Base-by-base conservation (phyloP, 2,113 vertebrate genomes). In the Peromyscus polionotus region DNA sequence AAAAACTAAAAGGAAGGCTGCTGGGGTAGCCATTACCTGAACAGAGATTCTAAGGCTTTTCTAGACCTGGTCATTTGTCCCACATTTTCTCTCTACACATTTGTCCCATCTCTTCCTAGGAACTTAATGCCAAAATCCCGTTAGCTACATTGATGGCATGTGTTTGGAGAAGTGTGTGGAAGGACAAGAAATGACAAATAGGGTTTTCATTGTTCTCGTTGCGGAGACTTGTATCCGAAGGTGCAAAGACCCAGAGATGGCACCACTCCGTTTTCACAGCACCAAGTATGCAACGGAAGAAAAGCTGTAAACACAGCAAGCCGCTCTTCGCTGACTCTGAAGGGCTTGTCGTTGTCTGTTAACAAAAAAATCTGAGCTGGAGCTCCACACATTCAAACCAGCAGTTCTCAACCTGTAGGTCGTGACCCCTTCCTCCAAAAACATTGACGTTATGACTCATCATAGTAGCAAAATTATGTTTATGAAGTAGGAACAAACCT, bases 121-220 rank as follows among this genome's bases (percentile, higher is more conserved):
- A 86, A 95, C 96, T 94, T 92, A 96, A 84, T 94, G 98, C 97
- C 98, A 98, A 98, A 98, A 97, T 98, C 98, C 98, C 97, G 98
- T 98, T 98, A 98, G 97, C 97, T 98, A 83, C 94, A 97, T 98
- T 97, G 98, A 98, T 98, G 98, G 92, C 88, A n/a, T 98, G 95
- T 98, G 97, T 95, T 97, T 98, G 31, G 88, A 98, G 97, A 98
- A 97, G 87, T 97, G 68, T 97, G 97, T 97, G 97, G 97, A 96
- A 96, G 97, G 96, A 98, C 96, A 98, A 98, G 97, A 98, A 98
- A 98, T 95, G 91, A 98, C 97, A 95, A 93, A 97, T 93, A 95
- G 96, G n/a, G 96, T 97, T 72, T 91, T 79, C 87, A 93, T 97
- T 97, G 97, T 95, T 90, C 93, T 97, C 10, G 1, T 24, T 94